Evolutionary conservation across 2,888 invertebrate species (phyloP), one percentile per base, ranked within the genome.

Genomic region (Plagiodera versicolora): DNA sequence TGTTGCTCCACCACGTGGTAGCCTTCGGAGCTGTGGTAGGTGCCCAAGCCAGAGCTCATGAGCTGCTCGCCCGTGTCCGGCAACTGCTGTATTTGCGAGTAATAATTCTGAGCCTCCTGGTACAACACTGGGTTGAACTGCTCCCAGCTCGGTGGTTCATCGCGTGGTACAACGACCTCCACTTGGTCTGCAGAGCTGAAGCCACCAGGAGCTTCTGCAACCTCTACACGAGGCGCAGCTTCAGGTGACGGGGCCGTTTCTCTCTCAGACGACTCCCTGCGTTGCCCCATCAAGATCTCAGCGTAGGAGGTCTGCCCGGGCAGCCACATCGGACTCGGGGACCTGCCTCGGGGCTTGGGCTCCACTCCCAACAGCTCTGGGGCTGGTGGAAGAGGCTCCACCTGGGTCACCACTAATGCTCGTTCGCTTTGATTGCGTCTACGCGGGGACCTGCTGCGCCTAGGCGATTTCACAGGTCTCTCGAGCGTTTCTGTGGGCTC

Each of bases 241-340:
- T n/a, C n/a, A n/a, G n/a, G n/a, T n/a, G n/a, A n/a, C n/a, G n/a
- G n/a, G 24, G 24, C 4, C 16, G 28, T 45, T 46, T 68, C 58
- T 56, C 53, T 59, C 56, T 67, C 65, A 47, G 67, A 64, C 9
- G 65, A 62, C 2, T 49, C 60, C 48, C 45, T 79, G 17, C 58
- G 79, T 73, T 82, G 77, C 8, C 92, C 91, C 69, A 87, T 85
- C 63, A 92, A 84, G 66, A 93, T 88, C 80, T 91, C 91, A 50
- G 93, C 91, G 78, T 92, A 93, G 49, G 91, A 87, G 50, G 89
- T 86, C 19, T 87, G 87, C 28, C 89, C 90, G 2, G 88, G 89
- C 46, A 83, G 77, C 91, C 91, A 91, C 75, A 89, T 86, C 14
- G 90, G 90, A 77, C 89, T 89, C 46, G 85, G 84, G 0, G 88